phyloP scores from a whole-genome alignment of 2,888 invertebrate genomes.

The Acanthosepion lycidas region DNA sequence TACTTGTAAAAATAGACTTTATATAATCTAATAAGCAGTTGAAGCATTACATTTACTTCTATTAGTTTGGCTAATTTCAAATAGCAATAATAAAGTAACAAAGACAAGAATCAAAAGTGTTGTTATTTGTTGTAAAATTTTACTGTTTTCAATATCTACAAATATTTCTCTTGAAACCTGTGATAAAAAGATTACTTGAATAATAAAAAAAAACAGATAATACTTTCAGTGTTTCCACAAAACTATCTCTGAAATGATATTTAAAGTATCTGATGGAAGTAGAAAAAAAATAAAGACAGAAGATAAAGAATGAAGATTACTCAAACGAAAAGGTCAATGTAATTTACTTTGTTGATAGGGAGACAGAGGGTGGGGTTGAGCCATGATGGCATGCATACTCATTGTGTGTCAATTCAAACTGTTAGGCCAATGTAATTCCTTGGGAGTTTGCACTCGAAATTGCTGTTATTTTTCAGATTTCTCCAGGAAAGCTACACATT shows the following conservation, averaged over 20 bases:
- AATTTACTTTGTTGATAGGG: not conserved
- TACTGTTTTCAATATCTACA: conserved; percentile 8
- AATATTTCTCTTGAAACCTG: not conserved
- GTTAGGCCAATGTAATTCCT: not conserved
- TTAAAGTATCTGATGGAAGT: conserved; percentile 17
- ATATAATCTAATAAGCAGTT: too few relatives aligned
- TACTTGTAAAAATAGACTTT: too few relatives aligned
- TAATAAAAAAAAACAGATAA: not conserved
- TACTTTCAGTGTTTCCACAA: not conserved
- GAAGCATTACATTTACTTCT: not conserved
- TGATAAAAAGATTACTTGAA: not conserved
- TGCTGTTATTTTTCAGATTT: conserved; percentile 10
- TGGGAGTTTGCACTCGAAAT: conserved; percentile 11
- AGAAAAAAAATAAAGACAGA: not conserved
- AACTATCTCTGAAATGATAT: conserved; percentile 33
- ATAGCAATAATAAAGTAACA: not conserved
- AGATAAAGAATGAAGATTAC: conserved; percentile 11
- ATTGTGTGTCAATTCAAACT: conserved; percentile 33
- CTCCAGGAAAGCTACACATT: conserved; percentile 8
- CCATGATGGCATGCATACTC: not conserved
- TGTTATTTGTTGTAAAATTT: not conserved
- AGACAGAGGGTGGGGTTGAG: not conserved
- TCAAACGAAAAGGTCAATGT: conserved; percentile 21
- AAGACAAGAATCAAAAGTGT: not conserved
- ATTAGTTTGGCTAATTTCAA: not conserved